phyloP scores from a whole-genome alignment of 2,797 vertebrate genomes.

The Gorsachius magnificus region DNA sequence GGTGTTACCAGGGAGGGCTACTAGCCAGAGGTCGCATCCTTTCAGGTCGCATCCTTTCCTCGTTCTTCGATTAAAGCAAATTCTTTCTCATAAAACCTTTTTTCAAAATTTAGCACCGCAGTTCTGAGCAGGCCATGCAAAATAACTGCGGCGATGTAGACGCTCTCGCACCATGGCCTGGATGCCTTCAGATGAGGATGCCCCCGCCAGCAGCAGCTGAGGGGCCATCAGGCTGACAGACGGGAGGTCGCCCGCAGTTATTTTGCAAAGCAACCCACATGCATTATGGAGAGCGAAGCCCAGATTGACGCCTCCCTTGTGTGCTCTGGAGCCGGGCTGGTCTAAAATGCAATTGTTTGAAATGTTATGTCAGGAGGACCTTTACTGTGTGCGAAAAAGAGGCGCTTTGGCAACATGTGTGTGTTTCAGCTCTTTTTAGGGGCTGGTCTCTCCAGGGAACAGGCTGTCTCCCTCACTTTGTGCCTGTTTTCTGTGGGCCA shows the following conservation, averaged over 20 bases:
- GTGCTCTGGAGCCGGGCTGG: background rate
- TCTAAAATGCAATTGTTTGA: slow-evolving; percentile 30
- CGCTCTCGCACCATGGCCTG: background rate
- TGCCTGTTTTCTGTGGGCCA: background rate
- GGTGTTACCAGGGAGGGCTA: background rate
- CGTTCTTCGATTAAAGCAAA: background rate
- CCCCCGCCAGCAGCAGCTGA: background rate
- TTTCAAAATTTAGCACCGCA: background rate
- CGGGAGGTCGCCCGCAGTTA: background rate
- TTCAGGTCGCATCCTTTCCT: background rate
- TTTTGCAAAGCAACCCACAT: background rate
- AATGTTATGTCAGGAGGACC: background rate
- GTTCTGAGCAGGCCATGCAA: accelerated
- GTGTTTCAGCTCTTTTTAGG: background rate
- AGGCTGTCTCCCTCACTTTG: background rate
- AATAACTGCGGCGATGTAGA: too few relatives aligned
- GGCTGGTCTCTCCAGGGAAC: background rate
- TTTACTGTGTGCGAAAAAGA: background rate
- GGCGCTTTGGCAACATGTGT: accelerated
- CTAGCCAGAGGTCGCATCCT: background rate
- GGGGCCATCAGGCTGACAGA: background rate
- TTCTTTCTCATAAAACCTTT: background rate
- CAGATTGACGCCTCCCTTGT: background rate
- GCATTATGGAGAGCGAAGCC: slow-evolving; percentile 19
- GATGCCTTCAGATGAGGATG: background rate